Evolutionary conservation across 2,888 invertebrate species (phyloP).

Genomic region (Perdita meconis): DNA sequence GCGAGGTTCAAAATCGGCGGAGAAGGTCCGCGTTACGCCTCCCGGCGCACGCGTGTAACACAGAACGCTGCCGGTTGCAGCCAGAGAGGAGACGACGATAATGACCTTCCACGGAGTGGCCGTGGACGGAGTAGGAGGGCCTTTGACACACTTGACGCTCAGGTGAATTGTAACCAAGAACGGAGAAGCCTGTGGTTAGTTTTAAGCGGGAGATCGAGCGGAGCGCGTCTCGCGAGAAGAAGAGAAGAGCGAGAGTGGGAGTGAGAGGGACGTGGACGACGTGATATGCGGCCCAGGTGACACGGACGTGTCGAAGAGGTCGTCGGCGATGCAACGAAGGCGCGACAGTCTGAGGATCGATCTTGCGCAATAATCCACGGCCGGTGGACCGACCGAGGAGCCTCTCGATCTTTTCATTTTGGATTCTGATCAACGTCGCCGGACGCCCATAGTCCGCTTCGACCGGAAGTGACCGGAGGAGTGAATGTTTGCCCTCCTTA

Average conservation of each 20-base stretch:
- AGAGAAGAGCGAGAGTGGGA: slow-evolving; percentile 9
- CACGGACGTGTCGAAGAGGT: slow-evolving; percentile 23
- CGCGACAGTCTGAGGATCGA: slow-evolving; percentile 2
- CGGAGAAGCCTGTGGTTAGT: slow-evolving; percentile 80
- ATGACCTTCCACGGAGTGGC: slow-evolving; percentile 82
- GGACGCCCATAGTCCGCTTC: too few species aligned
- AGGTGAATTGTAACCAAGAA: slow-evolving; percentile 79
- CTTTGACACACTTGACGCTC: slow-evolving; percentile 84
- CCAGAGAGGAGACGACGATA: slow-evolving; percentile 77
- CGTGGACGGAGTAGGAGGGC: slow-evolving; percentile 82
- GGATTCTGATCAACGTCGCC: slow-evolving; percentile 32
- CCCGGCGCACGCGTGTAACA: slow-evolving; percentile 21
- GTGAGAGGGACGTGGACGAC: slow-evolving; percentile 3
- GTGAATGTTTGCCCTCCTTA: slow-evolving; percentile 44
- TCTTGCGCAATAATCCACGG: background rate
- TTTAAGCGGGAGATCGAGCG: slow-evolving; percentile 80
- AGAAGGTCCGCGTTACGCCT: slow-evolving; percentile 8
- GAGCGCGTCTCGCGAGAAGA: slow-evolving; percentile 74
- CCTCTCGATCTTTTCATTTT: slow-evolving; percentile 20
- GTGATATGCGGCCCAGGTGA: slow-evolving; percentile 35
- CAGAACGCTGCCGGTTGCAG: slow-evolving; percentile 58
- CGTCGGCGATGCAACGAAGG: slow-evolving; percentile 37
- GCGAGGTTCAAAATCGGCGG: slow-evolving; percentile 12
- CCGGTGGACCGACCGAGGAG: background rate
- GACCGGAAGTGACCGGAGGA: slow-evolving; percentile 73